These are phyloP conservation scores for Drosophila merina DNA, from an alignment of 2,888 invertebrate genomes.

Conservation along the genomic window DNA sequence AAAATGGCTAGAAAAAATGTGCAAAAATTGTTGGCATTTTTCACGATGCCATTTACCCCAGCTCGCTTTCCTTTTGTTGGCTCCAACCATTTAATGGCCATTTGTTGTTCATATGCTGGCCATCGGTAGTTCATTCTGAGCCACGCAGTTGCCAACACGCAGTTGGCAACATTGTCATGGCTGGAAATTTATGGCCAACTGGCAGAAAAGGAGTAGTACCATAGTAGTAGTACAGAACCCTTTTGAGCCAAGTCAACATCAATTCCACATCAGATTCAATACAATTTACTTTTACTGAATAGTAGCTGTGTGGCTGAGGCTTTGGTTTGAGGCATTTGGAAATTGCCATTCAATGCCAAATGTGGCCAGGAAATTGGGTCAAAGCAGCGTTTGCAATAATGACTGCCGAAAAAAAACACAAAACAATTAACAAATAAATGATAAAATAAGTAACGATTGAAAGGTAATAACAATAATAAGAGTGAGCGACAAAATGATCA, in stretches of 20 bases:
- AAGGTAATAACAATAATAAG: conserved; percentile 72
- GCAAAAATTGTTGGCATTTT: conserved; percentile 58
- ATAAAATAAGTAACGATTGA: conserved; percentile 61
- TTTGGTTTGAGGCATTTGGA: conserved; percentile 16
- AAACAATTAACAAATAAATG: conserved; percentile 27
- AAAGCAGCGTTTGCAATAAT: conserved; percentile 66
- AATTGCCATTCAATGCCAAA: conserved; percentile 52
- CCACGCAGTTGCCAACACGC: conserved; percentile 33
- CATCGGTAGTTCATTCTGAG: conserved; percentile 64
- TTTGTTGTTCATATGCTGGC: conserved; percentile 68
- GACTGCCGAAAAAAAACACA: conserved; percentile 37
- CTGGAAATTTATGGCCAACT: conserved; percentile 64
- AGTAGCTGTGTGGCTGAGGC: neutral
- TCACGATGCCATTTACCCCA: conserved; percentile 24
- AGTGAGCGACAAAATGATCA: conserved; percentile 63
- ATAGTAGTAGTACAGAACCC: conserved; percentile 28
- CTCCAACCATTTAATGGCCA: conserved; percentile 51
- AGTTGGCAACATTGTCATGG: conserved; percentile 72
- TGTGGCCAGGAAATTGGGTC: conserved; percentile 62
- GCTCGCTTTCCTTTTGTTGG: conserved; percentile 1
- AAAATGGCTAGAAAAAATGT: conserved; percentile 60
- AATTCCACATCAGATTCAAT: conserved; percentile 18
- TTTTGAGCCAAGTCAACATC: conserved; percentile 25
- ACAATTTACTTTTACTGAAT: conserved; percentile 13
- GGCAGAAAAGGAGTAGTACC: conserved; percentile 18